Evolutionary conservation across 2,888 invertebrate genomes (phyloP).

Genomic region (Notodonta ziczac): DNA sequence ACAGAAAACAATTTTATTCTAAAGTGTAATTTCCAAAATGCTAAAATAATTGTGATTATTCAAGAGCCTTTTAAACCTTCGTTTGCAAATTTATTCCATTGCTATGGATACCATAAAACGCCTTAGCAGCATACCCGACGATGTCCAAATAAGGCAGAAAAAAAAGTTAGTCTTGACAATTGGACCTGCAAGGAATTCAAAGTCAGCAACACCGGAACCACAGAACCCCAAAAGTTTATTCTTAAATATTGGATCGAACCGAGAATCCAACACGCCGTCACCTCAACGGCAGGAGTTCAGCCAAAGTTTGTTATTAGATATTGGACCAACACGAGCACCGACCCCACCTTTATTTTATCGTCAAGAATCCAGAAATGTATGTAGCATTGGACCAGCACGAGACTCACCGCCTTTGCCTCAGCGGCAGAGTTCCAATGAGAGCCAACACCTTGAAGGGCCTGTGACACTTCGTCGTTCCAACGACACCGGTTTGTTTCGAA

Average conservation of each 20-base stretch:
- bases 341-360: not conserved
- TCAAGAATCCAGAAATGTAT: not conserved
- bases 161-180: not conserved
- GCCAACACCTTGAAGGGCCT: not conserved
- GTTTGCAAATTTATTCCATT: not conserved
- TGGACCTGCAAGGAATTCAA: not conserved
- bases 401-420: not conserved
- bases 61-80: not conserved
- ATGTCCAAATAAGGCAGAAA: not conserved
- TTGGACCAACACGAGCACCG: not conserved
- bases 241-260: not conserved
- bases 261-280: not conserved
- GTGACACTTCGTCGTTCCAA: not conserved
- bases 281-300: not conserved
- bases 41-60: not conserved
- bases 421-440: not conserved
- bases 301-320: not conserved
- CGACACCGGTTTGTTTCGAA: not conserved
- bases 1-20: too few relatives aligned
- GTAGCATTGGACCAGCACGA: not conserved
- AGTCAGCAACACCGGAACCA: not conserved
- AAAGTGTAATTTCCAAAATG: too few relatives aligned
- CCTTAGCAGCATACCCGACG: not conserved
- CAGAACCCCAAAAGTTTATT: not conserved
- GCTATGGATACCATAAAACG: conserved; percentile 3